Conservation (phyloP, 1,140 invertebrate genomes). For the Pachypsylla venusta region DNA sequence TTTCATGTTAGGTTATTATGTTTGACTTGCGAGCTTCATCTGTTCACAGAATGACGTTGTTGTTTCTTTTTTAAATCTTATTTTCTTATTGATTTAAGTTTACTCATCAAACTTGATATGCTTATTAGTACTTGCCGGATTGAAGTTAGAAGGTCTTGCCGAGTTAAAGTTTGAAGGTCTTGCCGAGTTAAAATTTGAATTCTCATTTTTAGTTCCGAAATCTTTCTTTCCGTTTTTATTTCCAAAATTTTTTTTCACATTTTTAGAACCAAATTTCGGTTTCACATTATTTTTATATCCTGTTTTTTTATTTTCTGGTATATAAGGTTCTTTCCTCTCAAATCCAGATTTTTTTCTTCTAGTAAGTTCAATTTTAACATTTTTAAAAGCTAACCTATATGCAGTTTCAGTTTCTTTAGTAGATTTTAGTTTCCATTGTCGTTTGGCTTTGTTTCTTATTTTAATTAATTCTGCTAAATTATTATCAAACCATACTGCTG, state of each 20-base stretch:
- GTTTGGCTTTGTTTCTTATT: neutral
- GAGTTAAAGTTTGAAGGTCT: no score
- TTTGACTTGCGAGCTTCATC: no score
- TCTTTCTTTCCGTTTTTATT: no score
- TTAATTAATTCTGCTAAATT: neutral
- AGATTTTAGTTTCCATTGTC: neutral
- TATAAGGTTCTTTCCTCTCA: neutral
- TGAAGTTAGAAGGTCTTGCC: no score
- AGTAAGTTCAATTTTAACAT: neutral
- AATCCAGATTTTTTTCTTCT: slow-evolving; percentile 8
- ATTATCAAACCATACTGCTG: neutral
- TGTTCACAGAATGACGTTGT: no score
- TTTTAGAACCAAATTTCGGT: neutral
- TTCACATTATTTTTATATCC: neutral
- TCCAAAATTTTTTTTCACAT: no score
- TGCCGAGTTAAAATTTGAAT: no score
- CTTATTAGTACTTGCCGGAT: neutral
- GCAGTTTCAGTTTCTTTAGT: neutral
- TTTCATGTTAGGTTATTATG: no score
- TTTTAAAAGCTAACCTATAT: neutral
- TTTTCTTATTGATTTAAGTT: no score
- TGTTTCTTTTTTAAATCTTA: no score
- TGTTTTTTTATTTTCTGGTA: neutral
- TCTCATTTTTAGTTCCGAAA: no score
- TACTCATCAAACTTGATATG: neutral